Conservation (phyloP, 2,888 invertebrate genomes). For the Dolomedes plantarius region DNA sequence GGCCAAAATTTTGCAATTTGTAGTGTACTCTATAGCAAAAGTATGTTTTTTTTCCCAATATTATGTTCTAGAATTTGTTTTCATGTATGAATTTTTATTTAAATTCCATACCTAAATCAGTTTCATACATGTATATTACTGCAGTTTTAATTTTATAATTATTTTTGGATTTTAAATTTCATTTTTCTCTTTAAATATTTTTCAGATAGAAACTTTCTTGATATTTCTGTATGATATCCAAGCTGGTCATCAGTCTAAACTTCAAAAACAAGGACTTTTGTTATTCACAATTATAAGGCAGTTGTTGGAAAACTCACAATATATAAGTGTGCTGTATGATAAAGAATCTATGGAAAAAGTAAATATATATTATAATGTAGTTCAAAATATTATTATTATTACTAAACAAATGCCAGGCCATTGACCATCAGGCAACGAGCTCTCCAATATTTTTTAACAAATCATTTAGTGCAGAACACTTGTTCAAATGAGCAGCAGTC, state of each 20-base stretch:
- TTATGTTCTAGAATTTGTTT: no score
- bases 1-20: conserved; percentile 50
- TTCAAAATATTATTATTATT: no score
- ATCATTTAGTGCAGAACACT: no score
- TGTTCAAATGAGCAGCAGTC: no score
- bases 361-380: no score
- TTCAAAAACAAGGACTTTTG: conserved; percentile 26
- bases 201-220: conserved; percentile 40
- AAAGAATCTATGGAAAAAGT: conserved; percentile 33
- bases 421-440: no score
- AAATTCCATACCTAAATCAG: no score
- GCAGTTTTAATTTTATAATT: background rate
- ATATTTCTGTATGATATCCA: conserved; percentile 42
- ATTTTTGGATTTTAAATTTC: background rate
- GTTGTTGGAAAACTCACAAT: conserved; percentile 11
- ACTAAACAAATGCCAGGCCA: no score
- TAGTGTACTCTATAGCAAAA: conserved; percentile 29
- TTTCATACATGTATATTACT: no score
- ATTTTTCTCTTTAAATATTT: background rate
- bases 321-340: conserved; percentile 11
- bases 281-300: conserved; percentile 24
- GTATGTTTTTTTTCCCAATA: conserved; percentile 23
- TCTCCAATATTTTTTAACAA: no score
- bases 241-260: background rate
- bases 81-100: no score